Conservation (phyloP, 2,888 invertebrate species). For the Hypselothyrea guttata region DNA sequence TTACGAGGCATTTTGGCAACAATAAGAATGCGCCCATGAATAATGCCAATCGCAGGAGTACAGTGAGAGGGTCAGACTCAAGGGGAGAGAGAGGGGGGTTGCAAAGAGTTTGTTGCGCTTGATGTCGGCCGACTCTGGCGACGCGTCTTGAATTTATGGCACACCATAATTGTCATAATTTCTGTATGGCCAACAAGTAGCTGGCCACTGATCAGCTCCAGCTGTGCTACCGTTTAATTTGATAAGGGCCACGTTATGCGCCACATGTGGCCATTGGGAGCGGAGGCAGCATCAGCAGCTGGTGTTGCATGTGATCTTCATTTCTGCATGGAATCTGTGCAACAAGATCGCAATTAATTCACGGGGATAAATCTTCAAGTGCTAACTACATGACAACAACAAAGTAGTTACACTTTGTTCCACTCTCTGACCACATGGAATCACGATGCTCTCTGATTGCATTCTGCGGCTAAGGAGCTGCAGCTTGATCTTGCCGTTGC, state of each 20-base stretch:
- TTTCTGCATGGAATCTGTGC: constrained; percentile 42
- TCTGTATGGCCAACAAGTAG: constrained; percentile 70
- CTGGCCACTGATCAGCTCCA: constrained; percentile 56
- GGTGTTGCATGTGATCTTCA: constrained; percentile 38
- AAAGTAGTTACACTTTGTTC: constrained; percentile 77
- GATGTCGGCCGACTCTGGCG: constrained; percentile 58
- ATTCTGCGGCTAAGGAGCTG: constrained; percentile 50
- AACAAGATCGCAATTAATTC: constrained; percentile 82
- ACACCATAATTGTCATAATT: constrained; percentile 81
- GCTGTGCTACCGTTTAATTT: constrained; percentile 78
- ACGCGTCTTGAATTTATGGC: constrained; percentile 67
- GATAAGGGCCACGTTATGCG: constrained; percentile 62
- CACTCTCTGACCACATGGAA: constrained; percentile 51
- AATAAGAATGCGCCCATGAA: constrained; percentile 64
- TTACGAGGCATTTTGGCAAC: constrained; percentile 59
- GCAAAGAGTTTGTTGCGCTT: constrained; percentile 41
- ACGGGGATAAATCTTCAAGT: constrained; percentile 82
- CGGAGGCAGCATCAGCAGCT: constrained; percentile 3
- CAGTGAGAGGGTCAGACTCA: too few species aligned
- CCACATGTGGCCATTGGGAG: constrained; percentile 60
- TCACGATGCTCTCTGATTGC: constrained; percentile 69
- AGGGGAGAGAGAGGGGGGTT: too few species aligned
- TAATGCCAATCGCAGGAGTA: constrained; percentile 48
- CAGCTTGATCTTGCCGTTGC: constrained; percentile 35
- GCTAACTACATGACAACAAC: constrained; percentile 83